Evolutionary conservation across 2,888 invertebrate species (phyloP), one percentile per base, ranked within the genome.

Genomic region (Tachina lurida): DNA sequence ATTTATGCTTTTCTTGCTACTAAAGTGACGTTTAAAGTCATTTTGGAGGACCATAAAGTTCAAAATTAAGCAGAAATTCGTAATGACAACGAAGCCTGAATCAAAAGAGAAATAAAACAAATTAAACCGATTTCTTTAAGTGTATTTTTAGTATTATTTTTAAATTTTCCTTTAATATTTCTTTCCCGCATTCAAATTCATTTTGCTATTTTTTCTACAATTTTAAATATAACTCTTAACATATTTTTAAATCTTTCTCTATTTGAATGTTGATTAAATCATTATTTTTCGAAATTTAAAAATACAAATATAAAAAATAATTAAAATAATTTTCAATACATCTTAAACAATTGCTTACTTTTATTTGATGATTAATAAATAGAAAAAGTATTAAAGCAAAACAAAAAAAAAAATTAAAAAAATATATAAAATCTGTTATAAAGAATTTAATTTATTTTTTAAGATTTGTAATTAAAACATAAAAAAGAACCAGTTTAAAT

Each of bases 391-490:
- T 31, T 62, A 17, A 31, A 45, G 54, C 71, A 43, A 13, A 45
- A 43, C 54, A 45, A 71, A 71, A 19, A 7, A 68, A 49, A 56
- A 68, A 43, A 5, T 19, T 49, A 58, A 49, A 58, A 9, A 47
- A 52, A 62, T 7, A 31, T 31, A 68, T 15, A 31, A 31, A 60
- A 60, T 56, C 52, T 62, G 60, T 43, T 8, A 70, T 75, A 74
- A 83, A 79, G 60, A 86, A 76, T 76, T 83, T 83, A 83, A 86
- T 76, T 83, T 86, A 86, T 83, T 83, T 86, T 82, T 45, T 83
- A 86, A 83, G 86, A 86, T 86, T 83, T 86, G 71, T 86, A 86
- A 76, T 82, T 86, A 83, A 86, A 86, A 82, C 67, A 78, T 56
- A 56, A 83, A 79, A 67, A 84, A 76, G 49, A 80, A 81, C 10